Evolutionary conservation across 2,888 invertebrate genomes (phyloP).

Genomic region (Coelopa pilipes): DNA sequence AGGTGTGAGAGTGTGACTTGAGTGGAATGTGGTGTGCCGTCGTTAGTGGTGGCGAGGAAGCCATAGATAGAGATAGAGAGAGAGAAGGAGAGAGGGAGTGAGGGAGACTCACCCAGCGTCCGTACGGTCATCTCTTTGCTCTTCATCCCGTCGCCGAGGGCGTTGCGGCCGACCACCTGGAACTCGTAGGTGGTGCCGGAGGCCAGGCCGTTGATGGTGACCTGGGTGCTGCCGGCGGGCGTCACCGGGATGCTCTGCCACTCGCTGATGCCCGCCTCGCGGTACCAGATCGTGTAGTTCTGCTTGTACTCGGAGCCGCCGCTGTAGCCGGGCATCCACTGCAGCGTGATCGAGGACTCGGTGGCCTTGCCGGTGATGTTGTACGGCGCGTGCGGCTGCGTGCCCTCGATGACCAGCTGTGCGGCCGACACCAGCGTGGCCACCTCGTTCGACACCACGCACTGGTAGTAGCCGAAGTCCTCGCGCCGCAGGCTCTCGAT

Average conservation of each 20-base stretch:
- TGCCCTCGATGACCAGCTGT: constrained; percentile 90
- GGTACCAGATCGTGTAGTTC: constrained; percentile 94
- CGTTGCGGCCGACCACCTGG: constrained; percentile 94
- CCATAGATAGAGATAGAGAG: constrained; percentile 10
- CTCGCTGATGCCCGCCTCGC: constrained; percentile 86
- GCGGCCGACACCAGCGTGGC: constrained; percentile 93
- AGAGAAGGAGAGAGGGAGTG: constrained; percentile 42
- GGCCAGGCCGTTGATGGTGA: constrained; percentile 89
- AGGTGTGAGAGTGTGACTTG: not conserved
- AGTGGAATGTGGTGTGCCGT: not conserved
- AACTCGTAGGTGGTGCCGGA: constrained; percentile 95
- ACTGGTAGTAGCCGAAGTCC: constrained; percentile 96
- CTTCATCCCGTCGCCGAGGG: constrained; percentile 94
- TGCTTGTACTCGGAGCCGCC: constrained; percentile 96
- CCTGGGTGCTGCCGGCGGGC: constrained; percentile 87
- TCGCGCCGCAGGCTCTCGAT: constrained; percentile 86
- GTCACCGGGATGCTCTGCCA: constrained; percentile 95
- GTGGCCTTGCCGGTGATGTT: constrained; percentile 91
- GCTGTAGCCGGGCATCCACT: constrained; percentile 95
- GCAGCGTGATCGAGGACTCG: constrained; percentile 89
- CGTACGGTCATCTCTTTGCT: constrained; percentile 91
- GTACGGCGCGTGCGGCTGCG: constrained; percentile 96
- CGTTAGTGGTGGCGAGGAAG: not conserved
- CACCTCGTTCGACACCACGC: constrained; percentile 94
- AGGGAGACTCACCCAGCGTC: constrained; percentile 79